Percentiles rank a stretch among this genome's conserved stretches.
phyloP scores from a whole-genome alignment of 2,113 vertebrate species.

The Prunella fulvescens region DNA sequence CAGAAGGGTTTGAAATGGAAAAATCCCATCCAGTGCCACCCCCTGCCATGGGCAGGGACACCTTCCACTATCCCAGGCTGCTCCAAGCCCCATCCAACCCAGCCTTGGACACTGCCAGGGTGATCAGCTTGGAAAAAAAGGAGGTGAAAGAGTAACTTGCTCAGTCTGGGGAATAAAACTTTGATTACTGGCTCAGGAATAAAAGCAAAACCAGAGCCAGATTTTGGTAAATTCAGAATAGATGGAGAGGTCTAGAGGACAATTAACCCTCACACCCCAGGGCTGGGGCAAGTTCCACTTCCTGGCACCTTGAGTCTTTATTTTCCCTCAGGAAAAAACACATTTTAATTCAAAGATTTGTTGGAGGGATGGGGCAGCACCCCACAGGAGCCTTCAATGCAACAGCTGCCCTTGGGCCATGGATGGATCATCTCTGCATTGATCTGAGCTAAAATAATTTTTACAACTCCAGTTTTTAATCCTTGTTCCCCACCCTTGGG shows the following conservation, averaged over 20 bases:
- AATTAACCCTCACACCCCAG: too few species aligned
- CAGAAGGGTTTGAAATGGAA: not conserved
- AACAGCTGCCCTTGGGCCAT: fast-evolving
- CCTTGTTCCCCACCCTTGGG: not conserved
- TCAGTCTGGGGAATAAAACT: not conserved
- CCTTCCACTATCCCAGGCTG: not conserved
- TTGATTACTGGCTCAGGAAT: not conserved
- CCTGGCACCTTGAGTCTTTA: not conserved
- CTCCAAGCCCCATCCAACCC: fast-evolving
- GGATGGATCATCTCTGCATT: not conserved
- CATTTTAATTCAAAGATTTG: not conserved
- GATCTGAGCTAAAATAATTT: not conserved
- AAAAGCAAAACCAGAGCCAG: not conserved
- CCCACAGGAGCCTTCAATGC: not conserved
- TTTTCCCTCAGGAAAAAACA: not conserved
- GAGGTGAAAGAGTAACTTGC: not conserved
- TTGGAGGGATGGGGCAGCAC: not conserved
- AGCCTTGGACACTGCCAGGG: not conserved
- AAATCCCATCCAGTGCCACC: not conserved
- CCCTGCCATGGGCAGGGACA: not conserved
- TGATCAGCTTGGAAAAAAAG: not conserved
- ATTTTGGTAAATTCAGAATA: not conserved
- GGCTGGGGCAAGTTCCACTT: not conserved
- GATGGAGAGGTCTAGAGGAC: not conserved
- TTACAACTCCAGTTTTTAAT: not conserved